These are phyloP conservation scores for Phocoena sinus DNA, from an alignment of 2,113 vertebrate genomes.

Conservation along the genomic window DNA sequence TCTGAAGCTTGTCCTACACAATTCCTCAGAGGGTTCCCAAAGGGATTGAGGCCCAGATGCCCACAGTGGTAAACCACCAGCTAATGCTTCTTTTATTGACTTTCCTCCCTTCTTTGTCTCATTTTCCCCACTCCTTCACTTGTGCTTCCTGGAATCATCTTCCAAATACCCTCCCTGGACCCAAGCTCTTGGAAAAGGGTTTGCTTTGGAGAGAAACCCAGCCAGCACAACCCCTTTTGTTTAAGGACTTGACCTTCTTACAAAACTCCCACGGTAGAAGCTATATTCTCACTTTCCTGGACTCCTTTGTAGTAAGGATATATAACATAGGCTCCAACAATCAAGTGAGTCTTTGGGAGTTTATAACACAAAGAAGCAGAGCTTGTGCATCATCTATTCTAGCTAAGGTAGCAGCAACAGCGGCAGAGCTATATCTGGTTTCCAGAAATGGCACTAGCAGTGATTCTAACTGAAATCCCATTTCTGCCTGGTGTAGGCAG, in stretches of 20 bases:
- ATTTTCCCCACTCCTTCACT: not conserved
- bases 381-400: not conserved
- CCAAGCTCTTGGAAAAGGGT: not conserved
- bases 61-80: not conserved
- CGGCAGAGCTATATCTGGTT: not conserved
- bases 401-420: not conserved
- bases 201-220: not conserved
- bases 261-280: not conserved
- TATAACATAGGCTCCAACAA: not conserved
- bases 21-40: not conserved
- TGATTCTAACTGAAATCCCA: rapidly evolving
- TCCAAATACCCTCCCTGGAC: not conserved
- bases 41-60: rapidly evolving
- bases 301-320: not conserved
- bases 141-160: not conserved
- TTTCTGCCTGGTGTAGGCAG: not conserved
- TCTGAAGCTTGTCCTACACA: no score
- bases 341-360: not conserved
- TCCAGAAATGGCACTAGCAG: not conserved
- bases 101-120: not conserved
- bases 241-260: not conserved
- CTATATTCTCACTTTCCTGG: not conserved
- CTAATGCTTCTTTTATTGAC: rapidly evolving
- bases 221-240: not conserved
- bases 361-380: not conserved